Conservation (phyloP, 2,888 invertebrate species). For the Hartigia nigra region DNA sequence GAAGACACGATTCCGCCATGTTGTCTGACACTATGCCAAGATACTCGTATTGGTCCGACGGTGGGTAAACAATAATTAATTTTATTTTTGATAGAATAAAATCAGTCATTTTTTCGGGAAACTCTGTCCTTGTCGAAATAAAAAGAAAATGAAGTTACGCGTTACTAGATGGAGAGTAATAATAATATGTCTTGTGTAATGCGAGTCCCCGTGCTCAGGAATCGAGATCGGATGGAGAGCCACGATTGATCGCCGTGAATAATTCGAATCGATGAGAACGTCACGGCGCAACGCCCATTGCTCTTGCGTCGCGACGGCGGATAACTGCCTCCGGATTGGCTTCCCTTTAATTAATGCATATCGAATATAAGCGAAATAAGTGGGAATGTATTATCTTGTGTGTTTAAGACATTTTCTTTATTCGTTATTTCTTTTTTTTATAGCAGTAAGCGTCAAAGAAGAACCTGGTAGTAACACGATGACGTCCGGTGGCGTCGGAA, state of each 20-base stretch:
- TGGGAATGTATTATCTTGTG: neutral
- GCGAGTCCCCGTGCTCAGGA: neutral
- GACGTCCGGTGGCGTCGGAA: slow-evolving; percentile 47
- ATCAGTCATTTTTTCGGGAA: neutral
- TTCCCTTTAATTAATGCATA: neutral
- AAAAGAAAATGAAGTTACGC: neutral
- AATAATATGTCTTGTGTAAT: neutral
- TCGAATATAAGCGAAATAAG: neutral
- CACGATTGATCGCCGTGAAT: neutral
- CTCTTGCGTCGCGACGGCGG: neutral
- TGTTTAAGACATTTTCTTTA: neutral
- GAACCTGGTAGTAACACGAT: slow-evolving; percentile 56
- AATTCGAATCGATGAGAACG: neutral
- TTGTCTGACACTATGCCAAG: slow-evolving; percentile 47
- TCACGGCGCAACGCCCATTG: neutral
- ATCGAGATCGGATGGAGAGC: neutral
- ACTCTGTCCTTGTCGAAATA: too few relatives aligned
- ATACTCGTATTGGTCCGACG: slow-evolving; percentile 58
- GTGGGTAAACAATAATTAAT: slow-evolving; percentile 34
- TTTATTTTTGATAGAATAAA: neutral
- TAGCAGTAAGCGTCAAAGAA: slow-evolving; percentile 60
- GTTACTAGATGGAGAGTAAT: neutral
- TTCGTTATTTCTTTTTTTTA: slow-evolving; percentile 8
- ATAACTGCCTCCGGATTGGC: neutral
- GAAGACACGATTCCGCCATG: slow-evolving; percentile 53